Conservation (phyloP, 2,113 vertebrate species). For the Colius striatus region DNA sequence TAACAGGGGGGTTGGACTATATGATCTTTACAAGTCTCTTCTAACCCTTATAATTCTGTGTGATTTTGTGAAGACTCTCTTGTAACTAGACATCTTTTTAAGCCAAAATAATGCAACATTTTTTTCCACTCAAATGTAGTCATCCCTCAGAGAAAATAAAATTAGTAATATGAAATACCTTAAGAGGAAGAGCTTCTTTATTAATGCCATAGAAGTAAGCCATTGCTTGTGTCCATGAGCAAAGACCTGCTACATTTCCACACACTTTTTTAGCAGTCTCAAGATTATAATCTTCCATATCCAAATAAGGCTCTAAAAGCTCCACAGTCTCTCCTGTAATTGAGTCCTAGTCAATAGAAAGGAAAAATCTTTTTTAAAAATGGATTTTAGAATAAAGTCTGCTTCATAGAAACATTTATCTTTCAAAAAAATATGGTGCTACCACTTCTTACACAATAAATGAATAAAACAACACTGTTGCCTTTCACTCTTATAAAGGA, state of each 20-base stretch:
- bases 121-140: neutral
- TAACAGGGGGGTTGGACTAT: too few species aligned
- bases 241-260: slow-evolving; percentile 87
- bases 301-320: slow-evolving; percentile 81
- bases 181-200: slow-evolving; percentile 88
- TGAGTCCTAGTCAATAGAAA: slow-evolving; percentile 74
- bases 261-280: slow-evolving; percentile 86
- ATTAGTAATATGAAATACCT: slow-evolving; percentile 65
- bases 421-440: neutral
- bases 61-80: neutral
- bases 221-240: slow-evolving; percentile 89
- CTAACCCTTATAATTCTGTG: too few species aligned
- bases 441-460: neutral
- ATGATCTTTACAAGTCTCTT: too few species aligned
- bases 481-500: neutral
- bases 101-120: fast-evolving
- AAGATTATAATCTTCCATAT: slow-evolving; percentile 87
- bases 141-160: neutral
- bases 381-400: neutral
- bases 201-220: slow-evolving; percentile 86
- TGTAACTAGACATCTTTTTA: neutral
- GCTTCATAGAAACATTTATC: neutral
- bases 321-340: slow-evolving; percentile 87
- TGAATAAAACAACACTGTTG: neutral
- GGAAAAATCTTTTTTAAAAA: neutral